Evolutionary conservation across 1,140 invertebrate species (phyloP).

Genomic region (Drosophila mojavensis): DNA sequence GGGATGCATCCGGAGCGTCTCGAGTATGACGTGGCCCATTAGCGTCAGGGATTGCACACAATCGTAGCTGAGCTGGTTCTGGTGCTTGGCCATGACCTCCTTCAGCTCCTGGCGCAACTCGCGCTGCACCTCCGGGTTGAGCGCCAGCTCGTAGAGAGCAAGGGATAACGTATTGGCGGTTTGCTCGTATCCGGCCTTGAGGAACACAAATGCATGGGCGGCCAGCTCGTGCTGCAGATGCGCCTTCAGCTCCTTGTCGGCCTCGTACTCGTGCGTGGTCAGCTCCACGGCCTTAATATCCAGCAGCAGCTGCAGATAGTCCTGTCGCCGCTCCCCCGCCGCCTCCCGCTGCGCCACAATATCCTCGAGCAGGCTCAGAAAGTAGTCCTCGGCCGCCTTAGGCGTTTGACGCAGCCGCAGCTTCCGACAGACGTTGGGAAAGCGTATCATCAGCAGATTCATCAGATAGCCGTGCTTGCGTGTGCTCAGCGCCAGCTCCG

Average conservation of each 20-base stretch:
- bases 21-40: slow-evolving; percentile 86
- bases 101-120: slow-evolving; percentile 85
- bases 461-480: slow-evolving; percentile 70
- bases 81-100: slow-evolving; percentile 68
- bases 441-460: slow-evolving; percentile 68
- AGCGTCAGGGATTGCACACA: slow-evolving; percentile 86
- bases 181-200: slow-evolving; percentile 88
- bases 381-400: slow-evolving; percentile 83
- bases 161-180: slow-evolving; percentile 84
- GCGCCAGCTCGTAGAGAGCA: slow-evolving; percentile 85
- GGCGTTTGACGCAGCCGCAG: slow-evolving; percentile 58
- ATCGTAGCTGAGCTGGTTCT: slow-evolving; percentile 83
- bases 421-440: slow-evolving; percentile 65
- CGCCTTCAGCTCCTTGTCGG: slow-evolving; percentile 59
- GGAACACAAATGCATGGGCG: slow-evolving; percentile 87
- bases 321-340: slow-evolving; percentile 83
- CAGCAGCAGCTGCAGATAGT: slow-evolving; percentile 86
- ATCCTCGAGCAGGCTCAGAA: slow-evolving; percentile 82
- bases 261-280: slow-evolving; percentile 68
- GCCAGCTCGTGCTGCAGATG: slow-evolving; percentile 79
- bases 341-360: slow-evolving; percentile 84
- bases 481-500: slow-evolving; percentile 69
- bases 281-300: slow-evolving; percentile 53
- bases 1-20: slow-evolving; percentile 86
- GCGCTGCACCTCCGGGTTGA: slow-evolving; percentile 85